Base-by-base conservation (phyloP, 2,888 invertebrate genomes). In the Erebia palarica region DNA sequence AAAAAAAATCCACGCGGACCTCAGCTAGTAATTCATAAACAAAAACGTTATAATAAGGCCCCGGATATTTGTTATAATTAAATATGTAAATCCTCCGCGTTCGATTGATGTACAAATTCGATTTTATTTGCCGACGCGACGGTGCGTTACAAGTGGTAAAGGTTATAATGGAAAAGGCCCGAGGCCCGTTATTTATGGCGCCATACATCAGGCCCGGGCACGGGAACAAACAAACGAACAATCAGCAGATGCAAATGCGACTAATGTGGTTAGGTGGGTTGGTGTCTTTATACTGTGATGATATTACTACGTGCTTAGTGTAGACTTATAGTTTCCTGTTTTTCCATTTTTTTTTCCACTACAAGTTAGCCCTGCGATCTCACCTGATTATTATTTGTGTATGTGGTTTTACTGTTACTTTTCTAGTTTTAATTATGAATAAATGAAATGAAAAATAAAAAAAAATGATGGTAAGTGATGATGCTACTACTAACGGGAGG, bases 101-200 rank as follows among this genome's bases (percentile, higher is more conserved):
- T 18, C 9, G 63, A 69, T 55, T 47, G 65, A 42, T 42, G 16
- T 44, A 65, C 42, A 65, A 14, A 57, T 65, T 44, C 65, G 67
- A 59, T 67, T 16, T 67, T 67, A 49, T 67, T 67, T 49, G 59
- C 58, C 74, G 67, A 18, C 58, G 60, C 74, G 67, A 18, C 58
- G 60, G 64, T 69, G 51, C 53, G 36, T 70, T 72, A 66, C 59
- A 64, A 73, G 68, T 70, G 69, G 69, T 49, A 59, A 74, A 75
- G 73, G 78, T 91, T 89, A 91, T 90, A 89, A 91, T 90, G 90
- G 89, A 88, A 85, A 85, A 80, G 76, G 86, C 87, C 78, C 78
- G 77, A 83, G 88, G 88, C 75, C 68, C 65, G 80, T 89, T 85
- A 90, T 90, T 90, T 89, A 91, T 91, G 88, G 75, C 75, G 72